Percentiles rank a stretch among this genome's conserved stretches.
These are phyloP conservation scores for Bucorvus abyssinicus DNA, from an alignment of 2,797 vertebrate species.

Conservation along the genomic window DNA sequence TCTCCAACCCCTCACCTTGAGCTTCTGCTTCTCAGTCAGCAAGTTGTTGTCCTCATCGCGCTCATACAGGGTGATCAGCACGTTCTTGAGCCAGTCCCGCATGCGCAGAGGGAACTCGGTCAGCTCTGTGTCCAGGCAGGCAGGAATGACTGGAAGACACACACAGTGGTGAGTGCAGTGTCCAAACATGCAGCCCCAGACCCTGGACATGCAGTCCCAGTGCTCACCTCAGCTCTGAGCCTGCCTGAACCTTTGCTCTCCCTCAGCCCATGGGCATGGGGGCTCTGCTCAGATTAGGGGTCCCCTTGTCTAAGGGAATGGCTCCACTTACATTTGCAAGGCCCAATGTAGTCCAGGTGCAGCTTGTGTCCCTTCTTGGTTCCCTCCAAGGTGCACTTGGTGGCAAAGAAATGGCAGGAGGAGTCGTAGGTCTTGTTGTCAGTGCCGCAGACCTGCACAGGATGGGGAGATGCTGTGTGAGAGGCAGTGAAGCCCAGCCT, in stretches of 20 bases:
- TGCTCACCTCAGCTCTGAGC: background rate
- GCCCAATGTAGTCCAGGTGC: conserved; percentile 97
- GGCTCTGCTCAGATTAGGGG: background rate
- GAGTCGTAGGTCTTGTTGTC: conserved; percentile 98
- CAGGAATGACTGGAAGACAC: conserved; percentile 81
- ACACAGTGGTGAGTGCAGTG: background rate
- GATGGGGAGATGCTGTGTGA: background rate
- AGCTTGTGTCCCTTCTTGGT: conserved; percentile 99
- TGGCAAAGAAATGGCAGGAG: conserved; percentile 97
- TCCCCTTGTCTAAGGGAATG: background rate
- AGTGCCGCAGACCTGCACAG: conserved; percentile 90
- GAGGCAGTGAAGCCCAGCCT: background rate
- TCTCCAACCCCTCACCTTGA: conserved; percentile 80
- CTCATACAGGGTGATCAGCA: conserved; percentile 94
- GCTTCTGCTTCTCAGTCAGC: conserved; percentile 97
- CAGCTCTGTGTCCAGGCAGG: conserved; percentile 91
- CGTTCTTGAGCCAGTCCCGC: conserved; percentile 99
- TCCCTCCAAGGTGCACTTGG: conserved; percentile 96
- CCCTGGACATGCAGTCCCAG: fast-evolving
- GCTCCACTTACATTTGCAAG: conserved; percentile 91
- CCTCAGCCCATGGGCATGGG: background rate
- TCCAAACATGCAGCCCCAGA: background rate
- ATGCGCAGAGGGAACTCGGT: conserved; percentile 96
- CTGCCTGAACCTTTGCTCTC: background rate
- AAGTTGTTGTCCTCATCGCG: conserved; percentile 94